Evolutionary conservation across 2,888 invertebrate genomes (phyloP), one percentile per base, ranked within the genome.

Genomic region (Nesidiocoris tenuis): DNA sequence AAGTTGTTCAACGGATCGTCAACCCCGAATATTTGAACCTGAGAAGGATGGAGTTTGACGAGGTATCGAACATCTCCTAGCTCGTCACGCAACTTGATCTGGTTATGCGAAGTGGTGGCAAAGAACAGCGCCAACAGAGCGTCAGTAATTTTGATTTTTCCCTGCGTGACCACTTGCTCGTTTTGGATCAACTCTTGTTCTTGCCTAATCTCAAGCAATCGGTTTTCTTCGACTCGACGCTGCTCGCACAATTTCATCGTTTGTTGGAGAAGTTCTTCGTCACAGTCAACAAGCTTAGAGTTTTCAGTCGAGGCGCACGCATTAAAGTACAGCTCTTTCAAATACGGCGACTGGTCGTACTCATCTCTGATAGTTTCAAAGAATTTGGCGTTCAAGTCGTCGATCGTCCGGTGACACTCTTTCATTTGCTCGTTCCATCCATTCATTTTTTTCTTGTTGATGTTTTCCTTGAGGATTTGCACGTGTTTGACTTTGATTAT

Each of bases 201-300:
- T 16, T 12, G 57, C 16, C 16, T 23, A 18, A 64, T 56, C 3
- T 74, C 74, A 2, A 55, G 55, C 23, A 74, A 63, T 5, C 54
- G 24, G 17, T 16, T 23, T 55, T 74, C 74, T 63, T 74, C 74
- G 5, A 23, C 82, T 80, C 88, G 85, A 86, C 90, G 86, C 76
- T 87, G 86, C 23, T 86, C 83, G 66, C 93, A 86, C 80, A 91
- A 83, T 12, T 86, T 84, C 80, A 91, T 90, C 1, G 91, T 88
- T 79, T 87, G 84, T 39, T 91, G 88, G 81, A 89, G 93, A n/a
- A 90, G 82, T 0, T 87, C 86, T 54, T 83, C 85, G 71, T 92
- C 91, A 79, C 91, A 90, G 0, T 89, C 92, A 24, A 87, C 85
- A 0, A 93, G 93, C 79, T 91, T 91, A 39, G 39, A 39, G 12